These are phyloP conservation scores for Graphium colonna DNA, from an alignment of 2,888 invertebrate species.

Conservation along the genomic window DNA sequence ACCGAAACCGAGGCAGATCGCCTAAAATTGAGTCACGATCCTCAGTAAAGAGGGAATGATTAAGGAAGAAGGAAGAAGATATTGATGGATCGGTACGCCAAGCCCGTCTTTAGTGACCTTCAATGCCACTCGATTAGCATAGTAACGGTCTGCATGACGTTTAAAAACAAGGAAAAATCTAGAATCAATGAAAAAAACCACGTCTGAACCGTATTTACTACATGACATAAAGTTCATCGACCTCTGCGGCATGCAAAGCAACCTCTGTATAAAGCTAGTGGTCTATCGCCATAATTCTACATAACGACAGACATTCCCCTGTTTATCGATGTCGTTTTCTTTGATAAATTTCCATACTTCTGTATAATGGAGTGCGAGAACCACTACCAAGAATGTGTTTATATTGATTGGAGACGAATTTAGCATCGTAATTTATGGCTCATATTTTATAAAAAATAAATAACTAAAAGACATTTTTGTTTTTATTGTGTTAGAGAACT, in stretches of 20 bases:
- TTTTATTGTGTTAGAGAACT: background rate
- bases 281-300: conserved; percentile 8
- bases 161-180: conserved; percentile 7
- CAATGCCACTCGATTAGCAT: conserved; percentile 12
- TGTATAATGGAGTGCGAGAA: background rate
- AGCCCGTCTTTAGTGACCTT: conserved; percentile 3
- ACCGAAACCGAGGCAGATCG: background rate
- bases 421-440: no score
- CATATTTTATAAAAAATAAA: no score
- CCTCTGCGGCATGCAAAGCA: conserved; percentile 3
- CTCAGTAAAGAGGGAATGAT: no score
- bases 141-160: conserved; percentile 6
- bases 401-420: no score
- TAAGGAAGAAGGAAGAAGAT: no score
- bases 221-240: conserved; percentile 5
- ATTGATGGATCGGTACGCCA: conserved; percentile 4
- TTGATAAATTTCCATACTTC: conserved; percentile 4
- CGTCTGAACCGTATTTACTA: background rate
- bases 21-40: no score
- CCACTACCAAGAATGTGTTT: no score
- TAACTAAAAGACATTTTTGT: no score
- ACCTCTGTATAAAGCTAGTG: background rate
- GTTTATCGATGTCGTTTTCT: conserved; percentile 2
- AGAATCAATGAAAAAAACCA: background rate
- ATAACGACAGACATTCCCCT: conserved; percentile 5